These are phyloP conservation scores for Epizoanthus scotinus DNA, from an alignment of 92 coral and sea anemone genomes.

Conservation along the genomic window DNA sequence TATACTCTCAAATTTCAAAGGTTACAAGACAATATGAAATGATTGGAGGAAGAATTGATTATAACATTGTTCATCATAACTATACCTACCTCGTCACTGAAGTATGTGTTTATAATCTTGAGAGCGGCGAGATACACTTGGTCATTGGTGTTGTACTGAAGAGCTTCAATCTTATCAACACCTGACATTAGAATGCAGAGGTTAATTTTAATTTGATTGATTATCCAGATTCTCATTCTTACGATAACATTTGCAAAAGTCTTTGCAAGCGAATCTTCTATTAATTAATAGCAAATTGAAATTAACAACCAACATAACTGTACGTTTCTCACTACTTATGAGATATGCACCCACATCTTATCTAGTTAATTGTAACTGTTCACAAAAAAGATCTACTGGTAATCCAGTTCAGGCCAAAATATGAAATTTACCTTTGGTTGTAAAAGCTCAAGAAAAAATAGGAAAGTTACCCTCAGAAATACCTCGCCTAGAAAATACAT, in stretches of 20 bases:
- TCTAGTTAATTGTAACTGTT: no score
- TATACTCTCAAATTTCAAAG: no score
- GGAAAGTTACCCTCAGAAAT: no score
- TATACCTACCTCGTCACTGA: conserved; percentile 70
- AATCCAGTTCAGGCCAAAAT: no score
- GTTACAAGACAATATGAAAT: no score
- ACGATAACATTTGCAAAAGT: not conserved
- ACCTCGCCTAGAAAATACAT: no score
- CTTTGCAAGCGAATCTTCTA: not conserved
- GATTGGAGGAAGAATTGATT: no score
- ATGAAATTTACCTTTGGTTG: no score
- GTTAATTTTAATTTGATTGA: not conserved
- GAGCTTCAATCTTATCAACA: conserved; percentile 74
- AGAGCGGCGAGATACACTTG: conserved; percentile 81
- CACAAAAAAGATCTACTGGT: no score
- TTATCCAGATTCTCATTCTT: not conserved
- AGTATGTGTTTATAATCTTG: conserved; percentile 82
- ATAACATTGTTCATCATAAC: not conserved
- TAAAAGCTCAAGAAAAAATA: no score
- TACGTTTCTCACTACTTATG: no score
- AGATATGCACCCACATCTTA: no score
- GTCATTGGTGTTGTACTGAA: conserved; percentile 77
- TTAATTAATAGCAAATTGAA: not conserved
- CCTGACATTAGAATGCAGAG: conserved; percentile 52
- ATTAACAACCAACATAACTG: conserved; percentile 11